Percentiles rank a stretch among this genome's conserved stretches.
Evolutionary conservation across 2,113 vertebrate genomes (phyloP).

Genomic region (Sphyrna mokarran): DNA sequence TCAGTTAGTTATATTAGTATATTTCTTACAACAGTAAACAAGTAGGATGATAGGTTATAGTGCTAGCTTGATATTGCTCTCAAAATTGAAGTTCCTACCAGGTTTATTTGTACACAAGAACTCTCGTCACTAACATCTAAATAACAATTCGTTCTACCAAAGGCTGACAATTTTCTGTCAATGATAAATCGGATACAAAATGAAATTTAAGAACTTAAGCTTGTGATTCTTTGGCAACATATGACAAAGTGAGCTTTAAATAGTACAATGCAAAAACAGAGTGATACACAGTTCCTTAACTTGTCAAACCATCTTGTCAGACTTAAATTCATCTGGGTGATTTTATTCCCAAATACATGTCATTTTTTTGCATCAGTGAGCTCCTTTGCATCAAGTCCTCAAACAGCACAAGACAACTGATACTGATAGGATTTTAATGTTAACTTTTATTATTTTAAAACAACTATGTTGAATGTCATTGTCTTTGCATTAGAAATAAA

Average conservation of each 20-base stretch:
- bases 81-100: neutral
- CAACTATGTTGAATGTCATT: conserved; percentile 35
- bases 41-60: neutral
- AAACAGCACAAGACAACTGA: neutral
- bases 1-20: neutral
- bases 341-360: neutral
- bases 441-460: conserved; percentile 37
- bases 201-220: neutral
- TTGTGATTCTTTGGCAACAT: neutral
- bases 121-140: neutral
- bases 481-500: conserved; percentile 35
- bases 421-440: conserved; percentile 18
- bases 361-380: neutral
- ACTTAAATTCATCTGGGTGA: neutral
- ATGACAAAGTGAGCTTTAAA: neutral
- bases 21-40: neutral
- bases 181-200: neutral
- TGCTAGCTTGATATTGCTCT: neutral
- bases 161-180: neutral
- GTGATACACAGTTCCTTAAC: neutral
- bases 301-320: neutral
- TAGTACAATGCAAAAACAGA: neutral
- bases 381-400: neutral
- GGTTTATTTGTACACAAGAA: neutral
- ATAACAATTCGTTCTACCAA: neutral